Percentiles rank a stretch among this genome's conserved stretches.
These are phyloP conservation scores for Bujurquina vittata DNA, from an alignment of 2,113 vertebrate genomes.

Conservation along the genomic window DNA sequence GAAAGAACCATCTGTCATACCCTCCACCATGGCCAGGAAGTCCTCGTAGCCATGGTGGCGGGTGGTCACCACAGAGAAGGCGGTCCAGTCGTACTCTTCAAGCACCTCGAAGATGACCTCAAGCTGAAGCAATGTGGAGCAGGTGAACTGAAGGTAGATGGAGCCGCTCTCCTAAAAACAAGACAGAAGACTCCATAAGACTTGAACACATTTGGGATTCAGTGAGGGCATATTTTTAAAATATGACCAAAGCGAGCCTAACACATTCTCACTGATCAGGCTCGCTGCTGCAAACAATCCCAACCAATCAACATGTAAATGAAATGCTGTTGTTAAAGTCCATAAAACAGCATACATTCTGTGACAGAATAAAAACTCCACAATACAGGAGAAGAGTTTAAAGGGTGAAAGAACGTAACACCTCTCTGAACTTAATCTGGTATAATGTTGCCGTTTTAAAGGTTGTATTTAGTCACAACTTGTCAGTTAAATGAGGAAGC, in stretches of 20 bases:
- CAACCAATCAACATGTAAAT: too few species aligned
- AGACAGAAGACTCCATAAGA: neutral
- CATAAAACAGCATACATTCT: neutral
- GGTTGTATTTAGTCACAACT: neutral
- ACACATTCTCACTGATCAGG: neutral
- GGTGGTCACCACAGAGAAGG: slow-evolving; percentile 91
- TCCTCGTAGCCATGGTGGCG: slow-evolving; percentile 91
- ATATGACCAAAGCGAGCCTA: neutral
- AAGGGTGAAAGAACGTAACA: too few species aligned
- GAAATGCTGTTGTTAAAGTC: neutral
- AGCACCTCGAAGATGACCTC: slow-evolving; percentile 95
- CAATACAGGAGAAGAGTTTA: too few species aligned
- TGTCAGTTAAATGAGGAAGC: neutral
- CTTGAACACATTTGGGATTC: neutral
- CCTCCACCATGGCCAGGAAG: slow-evolving; percentile 92
- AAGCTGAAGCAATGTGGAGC: slow-evolving; percentile 91
- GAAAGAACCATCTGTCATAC: slow-evolving; percentile 91
- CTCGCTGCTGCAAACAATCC: too few species aligned
- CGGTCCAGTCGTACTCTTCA: slow-evolving; percentile 95
- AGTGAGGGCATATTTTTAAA: too few species aligned
- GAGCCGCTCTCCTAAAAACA: slow-evolving; percentile 88
- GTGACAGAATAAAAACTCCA: too few species aligned
- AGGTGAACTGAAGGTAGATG: slow-evolving; percentile 94
- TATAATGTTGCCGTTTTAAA: neutral
- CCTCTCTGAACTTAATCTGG: too few species aligned